A percentile compares a stretch with the other conserved stretches of the same genome.
phyloP scores from a whole-genome alignment of 2,888 invertebrate species.

The Blastobasis lacticolella region DNA sequence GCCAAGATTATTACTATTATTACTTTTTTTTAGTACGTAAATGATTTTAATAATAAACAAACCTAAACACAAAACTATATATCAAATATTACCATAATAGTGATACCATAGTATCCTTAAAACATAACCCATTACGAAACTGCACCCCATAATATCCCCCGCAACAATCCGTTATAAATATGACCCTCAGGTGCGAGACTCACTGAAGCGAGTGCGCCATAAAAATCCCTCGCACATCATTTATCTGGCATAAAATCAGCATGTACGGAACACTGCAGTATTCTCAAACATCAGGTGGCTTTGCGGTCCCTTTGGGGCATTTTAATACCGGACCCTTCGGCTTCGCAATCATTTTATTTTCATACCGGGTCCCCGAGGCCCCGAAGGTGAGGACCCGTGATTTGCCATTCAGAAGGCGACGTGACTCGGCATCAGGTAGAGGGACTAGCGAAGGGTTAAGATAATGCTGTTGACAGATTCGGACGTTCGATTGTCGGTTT shows the following conservation, averaged over 20 bases:
- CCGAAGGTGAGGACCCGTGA: conserved; percentile 67
- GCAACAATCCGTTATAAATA: no score
- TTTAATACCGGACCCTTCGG: conserved; percentile 66
- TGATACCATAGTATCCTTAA: no score
- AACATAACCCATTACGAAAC: no score
- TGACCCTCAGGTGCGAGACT: conserved; percentile 4
- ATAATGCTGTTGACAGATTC: conserved; percentile 62
- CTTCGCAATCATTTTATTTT: conserved; percentile 72
- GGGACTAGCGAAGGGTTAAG: conserved; percentile 49
- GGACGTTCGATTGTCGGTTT: conserved; percentile 56
- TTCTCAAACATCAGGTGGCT: conserved; percentile 59
- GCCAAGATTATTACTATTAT: no score
- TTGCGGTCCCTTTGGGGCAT: conserved; percentile 55
- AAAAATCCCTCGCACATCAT: conserved; percentile 30
- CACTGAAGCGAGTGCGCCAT: conserved; percentile 3
- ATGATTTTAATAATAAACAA: no score
- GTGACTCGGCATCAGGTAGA: conserved; percentile 57
- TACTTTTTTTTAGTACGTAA: no score
- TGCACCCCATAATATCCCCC: no score
- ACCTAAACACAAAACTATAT: no score
- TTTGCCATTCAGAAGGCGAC: conserved; percentile 66
- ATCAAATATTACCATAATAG: no score
- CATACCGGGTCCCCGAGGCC: conserved; percentile 63
- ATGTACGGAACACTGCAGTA: conserved; percentile 35
- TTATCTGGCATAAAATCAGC: conserved; percentile 48